These are phyloP conservation scores for Tenthredo mesomela DNA, from an alignment of 2,888 invertebrate species.

Conservation along the genomic window DNA sequence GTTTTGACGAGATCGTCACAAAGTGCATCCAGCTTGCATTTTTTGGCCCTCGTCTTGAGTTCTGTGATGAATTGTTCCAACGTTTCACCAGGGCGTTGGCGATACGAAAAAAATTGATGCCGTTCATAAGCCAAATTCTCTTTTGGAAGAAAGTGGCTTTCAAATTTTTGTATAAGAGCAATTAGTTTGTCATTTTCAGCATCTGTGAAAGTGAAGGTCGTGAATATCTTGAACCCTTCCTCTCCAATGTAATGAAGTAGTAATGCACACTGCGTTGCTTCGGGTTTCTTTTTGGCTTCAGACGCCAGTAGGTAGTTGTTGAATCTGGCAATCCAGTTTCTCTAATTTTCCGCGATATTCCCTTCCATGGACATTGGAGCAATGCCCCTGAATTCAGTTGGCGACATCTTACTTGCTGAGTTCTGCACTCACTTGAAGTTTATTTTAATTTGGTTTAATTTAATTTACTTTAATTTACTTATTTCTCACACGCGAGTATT, in stretches of 20 bases:
- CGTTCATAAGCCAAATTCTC: conserved; percentile 59
- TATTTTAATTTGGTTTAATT: too few species aligned
- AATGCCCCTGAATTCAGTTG: too few species aligned
- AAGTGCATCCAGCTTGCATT: conserved; percentile 59
- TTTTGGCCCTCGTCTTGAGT: conserved; percentile 58
- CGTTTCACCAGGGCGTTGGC: conserved; percentile 11
- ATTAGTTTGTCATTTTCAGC: conserved; percentile 57
- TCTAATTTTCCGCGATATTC: conserved; percentile 62
- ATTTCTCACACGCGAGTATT: too few species aligned
- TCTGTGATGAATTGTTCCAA: conserved; percentile 58
- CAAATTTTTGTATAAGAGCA: conserved; percentile 59
- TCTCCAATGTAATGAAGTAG: conserved; percentile 63
- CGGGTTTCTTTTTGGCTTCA: conserved; percentile 60
- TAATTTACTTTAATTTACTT: too few species aligned
- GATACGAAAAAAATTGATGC: conserved; percentile 59
- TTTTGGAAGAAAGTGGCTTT: conserved; percentile 61
- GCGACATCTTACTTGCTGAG: too few species aligned
- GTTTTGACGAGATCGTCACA: conserved; percentile 59
- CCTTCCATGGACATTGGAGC: conserved; percentile 51
- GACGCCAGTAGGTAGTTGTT: conserved; percentile 60
- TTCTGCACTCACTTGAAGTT: too few species aligned
- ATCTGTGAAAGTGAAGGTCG: conserved; percentile 59
- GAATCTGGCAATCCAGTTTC: conserved; percentile 57
- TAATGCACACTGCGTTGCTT: conserved; percentile 60
- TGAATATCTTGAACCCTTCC: conserved; percentile 61